These are phyloP conservation scores for Drosophila sproati DNA, from an alignment of 1,140 invertebrate genomes.

Conservation along the genomic window DNA sequence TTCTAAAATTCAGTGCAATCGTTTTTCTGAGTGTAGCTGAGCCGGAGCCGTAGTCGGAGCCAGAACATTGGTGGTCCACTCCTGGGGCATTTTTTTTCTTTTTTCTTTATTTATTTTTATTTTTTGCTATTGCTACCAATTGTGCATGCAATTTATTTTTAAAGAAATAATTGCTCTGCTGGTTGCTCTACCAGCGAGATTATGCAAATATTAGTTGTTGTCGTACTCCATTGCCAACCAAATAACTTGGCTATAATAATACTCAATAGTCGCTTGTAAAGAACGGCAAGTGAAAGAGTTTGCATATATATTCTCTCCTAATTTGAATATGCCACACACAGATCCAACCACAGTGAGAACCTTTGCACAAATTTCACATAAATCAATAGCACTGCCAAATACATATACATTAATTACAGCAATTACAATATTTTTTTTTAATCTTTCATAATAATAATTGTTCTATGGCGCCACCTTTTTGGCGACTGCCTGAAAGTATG, in stretches of 20 bases:
- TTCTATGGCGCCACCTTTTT: constrained; percentile 15
- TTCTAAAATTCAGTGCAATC: too few relatives aligned
- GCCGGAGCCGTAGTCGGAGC: not conserved
- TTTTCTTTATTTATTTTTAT: constrained; percentile 5
- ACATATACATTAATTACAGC: constrained; percentile 37
- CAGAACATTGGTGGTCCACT: constrained; percentile 59
- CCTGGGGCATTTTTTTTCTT: constrained; percentile 9
- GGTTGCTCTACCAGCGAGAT: constrained; percentile 71
- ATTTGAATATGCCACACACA: constrained; percentile 79
- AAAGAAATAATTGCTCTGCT: constrained; percentile 82
- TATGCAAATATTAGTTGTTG: constrained; percentile 79
- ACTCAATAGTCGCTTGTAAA: constrained; percentile 19
- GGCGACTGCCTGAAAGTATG: constrained; percentile 59
- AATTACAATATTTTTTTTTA: constrained; percentile 34
- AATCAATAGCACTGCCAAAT: constrained; percentile 49
- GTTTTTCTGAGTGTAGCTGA: too few relatives aligned
- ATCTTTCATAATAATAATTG: constrained; percentile 30
- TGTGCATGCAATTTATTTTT: constrained; percentile 84
- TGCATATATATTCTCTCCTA: constrained; percentile 63
- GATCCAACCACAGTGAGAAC: not conserved
- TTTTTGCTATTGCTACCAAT: constrained; percentile 77
- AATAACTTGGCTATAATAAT: constrained; percentile 57
- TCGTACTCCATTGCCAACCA: constrained; percentile 56
- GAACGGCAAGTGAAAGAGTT: constrained; percentile 75
- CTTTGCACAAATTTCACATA: constrained; percentile 54